phyloP scores from a whole-genome alignment of 2,888 invertebrate species.

The Hanleya hanleyi region DNA sequence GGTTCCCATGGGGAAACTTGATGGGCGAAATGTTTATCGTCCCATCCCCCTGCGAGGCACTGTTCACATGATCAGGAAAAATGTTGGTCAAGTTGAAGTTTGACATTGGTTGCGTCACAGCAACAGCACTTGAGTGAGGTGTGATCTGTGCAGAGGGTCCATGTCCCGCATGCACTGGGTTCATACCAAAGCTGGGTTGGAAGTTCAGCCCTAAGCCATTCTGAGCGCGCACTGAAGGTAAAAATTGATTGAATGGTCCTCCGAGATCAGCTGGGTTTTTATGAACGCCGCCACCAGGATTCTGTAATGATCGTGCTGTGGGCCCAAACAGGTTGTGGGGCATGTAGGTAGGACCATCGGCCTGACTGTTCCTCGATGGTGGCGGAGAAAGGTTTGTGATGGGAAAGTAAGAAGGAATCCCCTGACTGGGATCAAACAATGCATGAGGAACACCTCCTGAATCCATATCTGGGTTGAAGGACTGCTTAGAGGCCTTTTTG shows the following conservation, averaged over 20 bases:
- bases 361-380: conserved; percentile 57
- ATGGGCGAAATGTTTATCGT: conserved; percentile 70
- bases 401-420: conserved; percentile 67
- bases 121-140: conserved; percentile 54
- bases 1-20: conserved; percentile 69
- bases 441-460: conserved; percentile 51
- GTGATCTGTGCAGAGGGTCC: conserved; percentile 57
- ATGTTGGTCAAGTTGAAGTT: conserved; percentile 70
- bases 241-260: conserved; percentile 60
- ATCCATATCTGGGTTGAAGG: conserved; percentile 56
- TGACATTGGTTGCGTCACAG: conserved; percentile 64
- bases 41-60: conserved; percentile 51
- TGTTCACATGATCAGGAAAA: conserved; percentile 66
- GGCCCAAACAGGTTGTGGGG: conserved; percentile 63
- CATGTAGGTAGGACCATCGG: conserved; percentile 65
- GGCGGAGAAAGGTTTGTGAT: conserved; percentile 64
- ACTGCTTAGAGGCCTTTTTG: conserved; percentile 33
- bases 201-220: conserved; percentile 69
- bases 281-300: conserved; percentile 53
- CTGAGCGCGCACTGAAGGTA: conserved; percentile 61
- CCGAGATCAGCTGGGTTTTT: conserved; percentile 58
- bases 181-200: conserved; percentile 66
- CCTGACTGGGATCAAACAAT: conserved; percentile 56
- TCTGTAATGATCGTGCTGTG: conserved; percentile 53
- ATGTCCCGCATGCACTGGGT: conserved; percentile 59